Base-by-base conservation (phyloP, 1,140 invertebrate species). In the Anoplolepis gracilipes region DNA sequence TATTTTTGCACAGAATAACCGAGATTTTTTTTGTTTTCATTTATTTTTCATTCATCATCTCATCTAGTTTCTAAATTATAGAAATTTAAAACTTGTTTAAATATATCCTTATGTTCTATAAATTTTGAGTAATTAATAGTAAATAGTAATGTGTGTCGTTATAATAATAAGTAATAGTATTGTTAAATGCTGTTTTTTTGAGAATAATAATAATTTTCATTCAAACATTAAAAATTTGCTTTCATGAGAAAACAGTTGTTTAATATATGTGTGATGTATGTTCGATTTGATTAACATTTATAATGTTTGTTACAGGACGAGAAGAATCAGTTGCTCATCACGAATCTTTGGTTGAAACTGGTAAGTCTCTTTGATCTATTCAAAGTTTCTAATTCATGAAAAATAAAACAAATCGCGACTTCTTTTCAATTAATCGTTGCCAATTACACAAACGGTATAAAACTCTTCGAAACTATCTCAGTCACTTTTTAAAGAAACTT, bases 271-370 rank as follows among this genome's bases (percentile, higher is more conserved):
- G 11, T n/a, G 16, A 39, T 46, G 3, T 61, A 19, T n/a, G n/a
- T 67, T 65, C 16, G 30, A 36, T 53, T n/a, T 36, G 19, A 75
- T 42, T 33, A 33, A 55, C 13, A n/a, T 64, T 72, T n/a, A n/a
- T n/a, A 22, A 49, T 85, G 36, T 16, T 13, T 90, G 61, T 96
- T 96, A 92, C 95, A 98, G 97, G 97, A 98, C 96, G 98, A 98
- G 96, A 98, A 98, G 96, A 98, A 98, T 96, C 98, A 98, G 96
- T 96, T 98, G 95, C 97, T 98, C 94, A 98, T 98, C 95, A 98
- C 98, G 93, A 98, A 98, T 96, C 98, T 98, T 96, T 98, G 98
- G 98, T 96, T 98, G 92, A 98, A 98, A 96, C 96, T 98, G 96
- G 97, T 98, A 96, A 97, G 97, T 94, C 22, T 19, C 25, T 19